Percentiles rank a stretch among this genome's conserved stretches.
These are phyloP conservation scores for Caenorhabditis inopinata DNA, from an alignment of 1,140 invertebrate species.

Conservation along the genomic window DNA sequence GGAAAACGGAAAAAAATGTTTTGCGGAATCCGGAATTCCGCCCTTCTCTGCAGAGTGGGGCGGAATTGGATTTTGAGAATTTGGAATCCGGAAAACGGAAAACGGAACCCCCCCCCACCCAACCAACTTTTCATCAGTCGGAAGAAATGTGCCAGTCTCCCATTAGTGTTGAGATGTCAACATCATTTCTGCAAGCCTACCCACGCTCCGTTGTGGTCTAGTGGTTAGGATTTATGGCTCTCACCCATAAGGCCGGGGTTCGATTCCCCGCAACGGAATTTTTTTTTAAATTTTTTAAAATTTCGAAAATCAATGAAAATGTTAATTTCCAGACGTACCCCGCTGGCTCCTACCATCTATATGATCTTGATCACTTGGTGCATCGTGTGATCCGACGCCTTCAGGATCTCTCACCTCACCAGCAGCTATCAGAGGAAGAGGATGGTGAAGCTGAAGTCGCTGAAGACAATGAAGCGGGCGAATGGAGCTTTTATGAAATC, in stretches of 20 bases:
- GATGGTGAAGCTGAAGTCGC: not conserved
- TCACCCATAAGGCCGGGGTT: constrained; percentile 80
- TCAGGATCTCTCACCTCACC: not conserved
- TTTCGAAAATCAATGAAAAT: not conserved
- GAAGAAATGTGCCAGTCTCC: no score
- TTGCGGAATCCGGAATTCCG: no score
- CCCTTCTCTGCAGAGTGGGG: no score
- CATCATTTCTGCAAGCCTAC: no score
- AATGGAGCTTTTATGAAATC: not conserved
- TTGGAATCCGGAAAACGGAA: no score
- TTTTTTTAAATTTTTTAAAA: no score
- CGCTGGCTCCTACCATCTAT: not conserved
- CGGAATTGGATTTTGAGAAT: no score
- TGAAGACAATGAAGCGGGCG: constrained; percentile 54
- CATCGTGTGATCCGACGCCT: not conserved
- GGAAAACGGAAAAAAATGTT: no score
- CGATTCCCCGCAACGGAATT: constrained; percentile 75
- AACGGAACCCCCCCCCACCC: no score
- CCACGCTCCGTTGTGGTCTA: constrained; percentile 50
- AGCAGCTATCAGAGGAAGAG: not conserved
- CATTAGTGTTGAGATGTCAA: no score
- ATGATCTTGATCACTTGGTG: not conserved
- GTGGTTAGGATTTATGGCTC: constrained; percentile 79
- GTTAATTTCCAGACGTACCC: not conserved
- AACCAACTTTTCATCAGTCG: no score